A percentile compares a stretch with the other conserved stretches of the same genome.
These are phyloP conservation scores for Sciurus niger DNA, from an alignment of 2,113 vertebrate genomes.

Conservation along the genomic window DNA sequence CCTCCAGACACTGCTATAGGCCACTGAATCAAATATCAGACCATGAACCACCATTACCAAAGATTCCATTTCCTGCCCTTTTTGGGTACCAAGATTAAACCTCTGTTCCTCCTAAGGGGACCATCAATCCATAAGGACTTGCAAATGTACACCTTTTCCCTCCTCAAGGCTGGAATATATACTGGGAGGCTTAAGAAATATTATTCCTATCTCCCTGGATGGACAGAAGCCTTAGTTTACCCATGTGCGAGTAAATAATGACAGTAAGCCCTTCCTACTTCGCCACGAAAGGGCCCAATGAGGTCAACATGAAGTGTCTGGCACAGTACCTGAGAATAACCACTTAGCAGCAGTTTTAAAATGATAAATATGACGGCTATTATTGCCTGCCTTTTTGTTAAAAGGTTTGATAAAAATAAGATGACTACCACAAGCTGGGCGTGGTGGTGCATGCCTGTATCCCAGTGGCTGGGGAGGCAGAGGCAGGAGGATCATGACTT, in stretches of 20 bases:
- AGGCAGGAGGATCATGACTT: no score
- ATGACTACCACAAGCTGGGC: not conserved
- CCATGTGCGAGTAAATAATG: not conserved
- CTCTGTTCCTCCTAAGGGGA: not conserved
- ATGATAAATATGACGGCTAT: not conserved
- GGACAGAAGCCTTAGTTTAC: not conserved
- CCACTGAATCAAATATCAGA: not conserved
- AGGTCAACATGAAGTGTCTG: not conserved
- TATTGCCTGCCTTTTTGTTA: not conserved
- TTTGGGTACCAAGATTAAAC: not conserved
- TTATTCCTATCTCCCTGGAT: not conserved
- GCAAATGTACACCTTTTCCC: accelerated
- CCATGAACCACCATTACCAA: not conserved
- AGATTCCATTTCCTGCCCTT: not conserved
- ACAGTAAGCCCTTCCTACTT: not conserved
- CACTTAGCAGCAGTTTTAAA: not conserved
- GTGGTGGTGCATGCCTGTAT: no score
- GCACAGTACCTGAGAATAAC: not conserved
- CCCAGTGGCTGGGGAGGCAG: no score
- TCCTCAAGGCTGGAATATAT: not conserved
- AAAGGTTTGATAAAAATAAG: not conserved
- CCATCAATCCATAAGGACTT: not conserved
- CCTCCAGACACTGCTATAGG: not conserved
- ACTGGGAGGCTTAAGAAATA: not conserved
- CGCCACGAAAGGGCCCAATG: not conserved